Base-by-base conservation (phyloP, 1,140 invertebrate species). In the Bombus polaris region DNA sequence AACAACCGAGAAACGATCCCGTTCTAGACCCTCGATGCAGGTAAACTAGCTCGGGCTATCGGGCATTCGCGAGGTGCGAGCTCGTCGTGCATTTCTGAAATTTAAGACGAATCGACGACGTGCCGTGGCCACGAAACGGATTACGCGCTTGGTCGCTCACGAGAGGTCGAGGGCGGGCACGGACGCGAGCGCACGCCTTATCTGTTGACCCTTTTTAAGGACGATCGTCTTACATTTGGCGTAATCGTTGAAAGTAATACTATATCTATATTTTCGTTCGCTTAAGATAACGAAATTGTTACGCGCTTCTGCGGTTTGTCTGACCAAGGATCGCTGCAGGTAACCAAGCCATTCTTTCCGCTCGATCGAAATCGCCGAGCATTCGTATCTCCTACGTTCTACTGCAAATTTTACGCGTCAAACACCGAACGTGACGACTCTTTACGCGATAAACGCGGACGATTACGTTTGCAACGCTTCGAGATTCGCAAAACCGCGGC, bases 181-280 rank as follows among this genome's bases (percentile, higher is more conserved):
- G 28, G 4, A n/a, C 10, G 28, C 25, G 59, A 25, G 15, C 59
- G 32, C 15, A 13, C 28, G 32, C 47, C 18, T 68, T 83, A 90
- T 72, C 73, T 47, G 66, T 53, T 81, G 83, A 89, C 76, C 83
- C 9, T 65, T 66, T 77, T 89, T 85, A 87, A 81, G 75, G 79
- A 83, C 87, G 86, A 88, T 90, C 89, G 83, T 90, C 62, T 90
- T 86, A 81, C 86, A 77, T 76, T 71, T n/a, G 47, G 82, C 71
- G 83, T 90, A 88, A 90, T 90, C 86, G 77, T 82, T 78, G 83
- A 90, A 90, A 88, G 88, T 90, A 88, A 90, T 39, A 65, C 81
- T 81, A 89, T 57, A 89, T 86, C 68, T 53, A 18, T 32, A 37
- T 57, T 65, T 62, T 78, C 32, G 70, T 79, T 81, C 47, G 42